These are phyloP conservation scores for Cephus pulcher DNA, from an alignment of 2,888 invertebrate species.

Conservation along the genomic window DNA sequence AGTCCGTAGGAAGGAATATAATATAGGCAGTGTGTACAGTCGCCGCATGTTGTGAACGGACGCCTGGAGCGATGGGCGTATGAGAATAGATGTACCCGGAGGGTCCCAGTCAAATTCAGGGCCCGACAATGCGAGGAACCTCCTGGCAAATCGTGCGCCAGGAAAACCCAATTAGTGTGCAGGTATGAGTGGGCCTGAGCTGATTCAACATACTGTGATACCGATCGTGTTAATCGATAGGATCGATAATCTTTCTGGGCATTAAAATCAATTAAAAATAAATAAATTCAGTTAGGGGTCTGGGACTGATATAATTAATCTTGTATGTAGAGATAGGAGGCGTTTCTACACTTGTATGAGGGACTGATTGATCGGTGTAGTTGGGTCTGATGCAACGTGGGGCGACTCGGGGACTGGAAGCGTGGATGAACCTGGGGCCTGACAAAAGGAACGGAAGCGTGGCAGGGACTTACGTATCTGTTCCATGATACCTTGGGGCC, in stretches of 20 bases:
- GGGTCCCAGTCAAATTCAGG: background rate
- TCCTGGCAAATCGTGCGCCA: background rate
- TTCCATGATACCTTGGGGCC: too few relatives aligned
- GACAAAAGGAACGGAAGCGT: background rate
- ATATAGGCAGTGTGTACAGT: background rate
- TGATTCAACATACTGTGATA: background rate
- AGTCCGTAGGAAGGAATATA: background rate
- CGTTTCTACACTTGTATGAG: background rate
- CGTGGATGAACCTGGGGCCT: background rate
- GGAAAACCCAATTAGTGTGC: background rate
- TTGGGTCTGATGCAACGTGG: background rate
- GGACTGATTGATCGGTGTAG: background rate
- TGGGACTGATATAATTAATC: background rate
- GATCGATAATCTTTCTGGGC: background rate
- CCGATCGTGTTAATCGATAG: background rate
- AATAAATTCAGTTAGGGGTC: background rate
- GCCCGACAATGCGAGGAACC: conserved; percentile 7
- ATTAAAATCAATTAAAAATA: background rate
- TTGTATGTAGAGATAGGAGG: background rate
- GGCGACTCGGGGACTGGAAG: background rate
- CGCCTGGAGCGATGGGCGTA: conserved; percentile 15
- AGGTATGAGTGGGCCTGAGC: background rate
- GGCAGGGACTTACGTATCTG: too few relatives aligned
- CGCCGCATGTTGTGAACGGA: background rate
- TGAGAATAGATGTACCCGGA: conserved; percentile 12